Evolutionary conservation across 2,113 vertebrate genomes (phyloP).

Genomic region (Chroicocephalus ridibundus): DNA sequence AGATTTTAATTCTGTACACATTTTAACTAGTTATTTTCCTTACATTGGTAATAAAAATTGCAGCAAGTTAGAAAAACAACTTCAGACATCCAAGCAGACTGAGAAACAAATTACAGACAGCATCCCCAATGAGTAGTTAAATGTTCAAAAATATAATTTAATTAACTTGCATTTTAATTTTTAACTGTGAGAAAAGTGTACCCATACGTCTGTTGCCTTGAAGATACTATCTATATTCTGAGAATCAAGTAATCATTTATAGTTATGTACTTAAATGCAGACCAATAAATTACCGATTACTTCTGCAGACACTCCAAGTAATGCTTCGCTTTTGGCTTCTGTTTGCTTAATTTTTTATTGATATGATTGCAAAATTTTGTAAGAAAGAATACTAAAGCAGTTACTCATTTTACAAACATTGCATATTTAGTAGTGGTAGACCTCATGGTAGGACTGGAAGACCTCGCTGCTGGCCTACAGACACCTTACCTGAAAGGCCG

Average conservation of each 20-base stretch:
- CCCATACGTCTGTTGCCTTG: not conserved
- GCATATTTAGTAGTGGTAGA: not conserved
- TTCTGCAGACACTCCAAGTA: not conserved
- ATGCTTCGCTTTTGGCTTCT: not conserved
- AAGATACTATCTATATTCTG: not conserved
- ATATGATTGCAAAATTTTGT: not conserved
- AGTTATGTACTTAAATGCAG: not conserved
- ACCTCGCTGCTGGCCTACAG: not conserved
- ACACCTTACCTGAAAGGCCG: not conserved
- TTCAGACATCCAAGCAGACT: not conserved
- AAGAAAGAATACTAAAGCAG: not conserved
- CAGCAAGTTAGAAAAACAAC: not conserved
- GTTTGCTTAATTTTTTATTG: not conserved
- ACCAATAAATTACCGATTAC: not conserved
- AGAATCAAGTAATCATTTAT: not conserved
- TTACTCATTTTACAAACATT: not conserved
- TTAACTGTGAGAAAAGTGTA: not conserved
- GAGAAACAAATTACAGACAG: not conserved
- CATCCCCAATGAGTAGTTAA: not conserved
- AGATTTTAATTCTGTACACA: not conserved
- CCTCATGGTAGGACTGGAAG: not conserved
- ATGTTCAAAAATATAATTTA: not conserved
- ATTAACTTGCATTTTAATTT: not conserved
- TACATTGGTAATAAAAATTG: not conserved
- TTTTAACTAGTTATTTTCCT: not conserved